Evolutionary conservation across 1,140 invertebrate genomes (phyloP), one percentile per base, ranked within the genome.

Genomic region (Anastrepha obliqua): DNA sequence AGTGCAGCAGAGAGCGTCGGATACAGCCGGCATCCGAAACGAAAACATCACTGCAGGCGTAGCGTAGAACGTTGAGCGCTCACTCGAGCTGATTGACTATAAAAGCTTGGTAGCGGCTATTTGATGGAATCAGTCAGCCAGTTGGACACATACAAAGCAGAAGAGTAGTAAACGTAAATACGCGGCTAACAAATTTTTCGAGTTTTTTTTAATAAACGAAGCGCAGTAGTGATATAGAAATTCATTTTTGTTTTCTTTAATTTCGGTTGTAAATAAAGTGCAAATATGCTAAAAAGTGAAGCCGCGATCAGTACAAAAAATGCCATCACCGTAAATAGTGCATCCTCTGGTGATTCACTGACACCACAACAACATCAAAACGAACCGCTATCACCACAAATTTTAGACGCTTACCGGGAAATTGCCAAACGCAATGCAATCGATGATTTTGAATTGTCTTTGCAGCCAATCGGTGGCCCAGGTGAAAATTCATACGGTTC

Each of bases 401-500:
- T 88, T 74, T 86, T 87, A 2, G 55, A 87, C 17, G 78, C 88
- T 11, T 87, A 86, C 60, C 62, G 55, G 20, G n/a, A 88, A 47
- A 55, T 88, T 9, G 78, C 78, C 20, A 15, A 17, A 44, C 55
- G 85, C 58, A 17, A 55, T 47, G 60, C 29, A 3, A 86, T 85
- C 42, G 17, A 3, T 8, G 58, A 62, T 3, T 86, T 74, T 74
- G 62, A 87, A 17, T 87, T 87, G 39, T 29, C 29, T 8, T 47
- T 65, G 44, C 78, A 85, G 67, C 86, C 90, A 0, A 88, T 90
- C 20, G 89, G 88, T 1, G 90, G 90, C 29, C 88, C 89, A 15
- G 90, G 90, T 78, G 90, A 91, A 87, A 91, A 91, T 67, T 89
- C 89, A 11, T 91, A 90, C 62, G 90, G 90, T 5, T 89, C 90